Conservation (phyloP, 2,888 invertebrate species). For the Acanthoscelides obtectus region DNA sequence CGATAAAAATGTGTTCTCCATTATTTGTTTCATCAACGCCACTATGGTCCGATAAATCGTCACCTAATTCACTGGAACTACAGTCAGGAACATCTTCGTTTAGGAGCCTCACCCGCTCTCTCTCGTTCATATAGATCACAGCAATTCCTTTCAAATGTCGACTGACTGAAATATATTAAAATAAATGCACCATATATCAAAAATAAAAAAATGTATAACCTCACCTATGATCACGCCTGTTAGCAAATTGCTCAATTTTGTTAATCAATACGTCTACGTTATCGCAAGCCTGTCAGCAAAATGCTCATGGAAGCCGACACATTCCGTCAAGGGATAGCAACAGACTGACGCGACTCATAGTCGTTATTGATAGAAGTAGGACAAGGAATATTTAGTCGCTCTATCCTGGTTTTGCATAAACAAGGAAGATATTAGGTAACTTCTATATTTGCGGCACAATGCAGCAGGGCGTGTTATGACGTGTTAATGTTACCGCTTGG, state of each 20-base stretch:
- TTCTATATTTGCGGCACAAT: too few species aligned
- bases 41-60: background rate
- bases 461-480: too few species aligned
- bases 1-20: too few species aligned
- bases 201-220: background rate
- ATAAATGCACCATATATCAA: background rate
- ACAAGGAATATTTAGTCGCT: too few species aligned
- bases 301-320: background rate
- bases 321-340: background rate
- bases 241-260: background rate
- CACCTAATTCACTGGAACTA: background rate
- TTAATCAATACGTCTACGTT: background rate
- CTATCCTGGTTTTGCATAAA: too few species aligned
- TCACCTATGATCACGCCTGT: background rate
- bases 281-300: background rate
- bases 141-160: background rate
- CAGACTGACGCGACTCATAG: background rate
- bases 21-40: background rate
- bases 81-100: background rate
- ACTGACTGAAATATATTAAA: background rate
- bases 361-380: too few species aligned
- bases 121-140: background rate
- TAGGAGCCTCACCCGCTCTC: background rate
- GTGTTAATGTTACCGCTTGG: too few species aligned
- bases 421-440: too few species aligned